phyloP scores from a whole-genome alignment of 92 coral and sea anemone species.

The Heliopora coerulea region DNA sequence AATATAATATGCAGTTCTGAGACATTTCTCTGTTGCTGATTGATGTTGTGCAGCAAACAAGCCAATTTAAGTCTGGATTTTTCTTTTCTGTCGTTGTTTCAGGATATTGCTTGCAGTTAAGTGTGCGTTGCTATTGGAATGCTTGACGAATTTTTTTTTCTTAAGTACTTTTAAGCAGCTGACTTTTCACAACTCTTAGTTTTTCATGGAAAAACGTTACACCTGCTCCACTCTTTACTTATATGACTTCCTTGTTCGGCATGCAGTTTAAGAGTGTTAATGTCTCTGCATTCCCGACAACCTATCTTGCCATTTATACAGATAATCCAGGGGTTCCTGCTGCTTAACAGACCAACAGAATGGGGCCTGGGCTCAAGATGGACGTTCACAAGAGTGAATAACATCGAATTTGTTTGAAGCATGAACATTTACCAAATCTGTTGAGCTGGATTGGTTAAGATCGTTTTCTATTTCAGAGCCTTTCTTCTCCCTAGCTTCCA shows the following conservation, averaged over 20 bases:
- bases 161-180: slow-evolving; percentile 24
- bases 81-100: slow-evolving; percentile 20
- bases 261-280: slow-evolving; percentile 37
- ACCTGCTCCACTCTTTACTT: slow-evolving; percentile 24
- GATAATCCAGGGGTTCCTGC: slow-evolving; percentile 15
- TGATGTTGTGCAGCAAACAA: slow-evolving; percentile 35
- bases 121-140: slow-evolving; percentile 27
- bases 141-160: slow-evolving; percentile 15
- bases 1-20: slow-evolving; percentile 23
- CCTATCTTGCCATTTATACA: slow-evolving; percentile 6
- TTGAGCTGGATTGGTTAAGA: background rate
- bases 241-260: slow-evolving; percentile 30
- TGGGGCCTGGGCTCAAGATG: slow-evolving; percentile 11
- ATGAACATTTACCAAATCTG: slow-evolving; percentile 16
- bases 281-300: slow-evolving; percentile 28
- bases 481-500: too few species aligned
- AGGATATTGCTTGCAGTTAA: slow-evolving; percentile 28
- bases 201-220: slow-evolving; percentile 29
- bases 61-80: slow-evolving; percentile 26
- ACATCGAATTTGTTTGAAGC: slow-evolving; percentile 11
- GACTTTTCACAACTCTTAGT: slow-evolving; percentile 18
- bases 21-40: slow-evolving; percentile 26
- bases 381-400: slow-evolving; percentile 29
- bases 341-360: slow-evolving; percentile 16
- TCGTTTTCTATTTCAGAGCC: too few species aligned